A percentile compares a stretch with the other conserved stretches of the same genome.
These are phyloP conservation scores for Daphoenositta chrysoptera DNA, from an alignment of 2,113 vertebrate genomes.

Conservation along the genomic window DNA sequence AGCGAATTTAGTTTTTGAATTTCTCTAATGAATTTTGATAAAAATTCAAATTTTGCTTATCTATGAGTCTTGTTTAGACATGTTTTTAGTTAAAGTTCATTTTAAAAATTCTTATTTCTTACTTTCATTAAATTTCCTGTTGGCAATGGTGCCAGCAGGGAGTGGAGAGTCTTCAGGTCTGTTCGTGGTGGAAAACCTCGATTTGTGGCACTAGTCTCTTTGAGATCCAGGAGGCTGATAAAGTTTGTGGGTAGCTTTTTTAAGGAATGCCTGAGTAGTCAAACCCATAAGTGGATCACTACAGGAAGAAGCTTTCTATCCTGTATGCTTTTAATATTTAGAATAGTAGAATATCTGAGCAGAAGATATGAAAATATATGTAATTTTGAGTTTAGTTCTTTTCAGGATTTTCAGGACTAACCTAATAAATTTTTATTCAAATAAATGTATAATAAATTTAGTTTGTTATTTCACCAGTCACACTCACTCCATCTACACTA, in stretches of 20 bases:
- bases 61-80: background rate
- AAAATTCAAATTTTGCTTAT: background rate
- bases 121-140: background rate
- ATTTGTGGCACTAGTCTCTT: background rate
- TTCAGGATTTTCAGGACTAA: background rate
- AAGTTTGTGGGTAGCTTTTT: background rate
- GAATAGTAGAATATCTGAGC: background rate
- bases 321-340: background rate
- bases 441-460: background rate
- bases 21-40: background rate
- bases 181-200: background rate
- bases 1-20: background rate
- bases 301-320: background rate
- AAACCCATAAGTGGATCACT: background rate
- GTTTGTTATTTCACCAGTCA: background rate
- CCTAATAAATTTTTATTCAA: background rate
- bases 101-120: background rate
- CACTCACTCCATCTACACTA: background rate
- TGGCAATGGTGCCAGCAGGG: background rate
- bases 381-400: background rate
- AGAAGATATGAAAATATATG: background rate
- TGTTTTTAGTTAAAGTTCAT: background rate
- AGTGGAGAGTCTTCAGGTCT: background rate
- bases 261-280: background rate
- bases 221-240: background rate